These are phyloP conservation scores for Melanaphis sacchari DNA, from an alignment of 1,140 invertebrate genomes.

Conservation along the genomic window DNA sequence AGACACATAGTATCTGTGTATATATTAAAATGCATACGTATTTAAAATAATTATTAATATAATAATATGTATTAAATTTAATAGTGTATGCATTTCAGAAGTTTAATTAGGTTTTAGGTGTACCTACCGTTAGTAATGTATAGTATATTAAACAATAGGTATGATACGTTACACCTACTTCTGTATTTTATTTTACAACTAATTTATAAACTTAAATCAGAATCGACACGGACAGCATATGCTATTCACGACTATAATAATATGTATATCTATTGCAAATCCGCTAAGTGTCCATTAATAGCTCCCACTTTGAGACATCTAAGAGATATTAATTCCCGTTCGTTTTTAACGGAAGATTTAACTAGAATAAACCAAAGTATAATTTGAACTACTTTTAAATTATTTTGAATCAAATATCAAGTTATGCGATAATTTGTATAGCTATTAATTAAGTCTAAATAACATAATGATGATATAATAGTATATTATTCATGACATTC, in stretches of 20 bases:
- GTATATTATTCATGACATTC: neutral
- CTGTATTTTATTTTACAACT: neutral
- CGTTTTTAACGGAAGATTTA: neutral
- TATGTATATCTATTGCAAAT: neutral
- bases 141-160: neutral
- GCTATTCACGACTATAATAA: neutral
- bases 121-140: neutral
- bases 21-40: neutral
- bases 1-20: neutral
- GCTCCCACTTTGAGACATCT: neutral
- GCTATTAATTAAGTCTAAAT: neutral
- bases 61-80: neutral
- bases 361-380: neutral
- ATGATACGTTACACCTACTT: neutral
- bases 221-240: neutral
- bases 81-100: neutral
- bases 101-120: neutral
- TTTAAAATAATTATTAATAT: neutral
- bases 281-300: neutral
- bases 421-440: neutral
- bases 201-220: slow-evolving; percentile 1
- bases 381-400: neutral
- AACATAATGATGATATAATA: neutral
- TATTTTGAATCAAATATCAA: neutral
- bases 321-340: neutral